Base-by-base conservation (phyloP, 1,140 invertebrate species). In the Cherax quadricarinatus region DNA sequence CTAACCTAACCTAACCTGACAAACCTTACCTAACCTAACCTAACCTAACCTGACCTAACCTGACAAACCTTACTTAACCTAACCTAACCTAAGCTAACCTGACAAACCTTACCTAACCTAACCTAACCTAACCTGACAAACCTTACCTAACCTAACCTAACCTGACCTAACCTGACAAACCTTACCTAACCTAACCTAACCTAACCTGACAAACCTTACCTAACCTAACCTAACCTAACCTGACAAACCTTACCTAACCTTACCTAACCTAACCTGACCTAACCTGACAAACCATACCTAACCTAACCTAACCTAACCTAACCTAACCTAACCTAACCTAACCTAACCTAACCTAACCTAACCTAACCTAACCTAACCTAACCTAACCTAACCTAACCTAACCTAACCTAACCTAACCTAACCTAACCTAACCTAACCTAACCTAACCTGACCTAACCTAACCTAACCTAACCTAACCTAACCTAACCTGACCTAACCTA, bases 311-410 rank as follows among this genome's bases (percentile, higher is more conserved):
- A 6, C 62, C 16, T 10, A 66, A 6, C 62, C 16, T 10, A 16
- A 66, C 18, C 62, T 16, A 66, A 16, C 6, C 62, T 66, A 66
- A 66, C 62, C 62, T 66, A 66, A 66, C 62, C 62, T 66, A 66
- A 66, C 62, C 62, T 66, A 66, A 66, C 62, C 62, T 66, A 66
- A 66, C 62, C 18, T 66, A 66, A 66, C 62, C 62, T 66, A 66
- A 66, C 62, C 62, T 10, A 66, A 66, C 62, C 3, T 10, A 66
- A 6, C 14, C 16, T 10, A 6, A 66, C 12, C 62, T 66, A 66
- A 66, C 62, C 62, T 66, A 66, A 66, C 6, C 62, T 16, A 10
- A 66, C 6, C 18, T 16, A 10, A 21, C 10, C 18, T 10, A 66
- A 3, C 16, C 16, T 10, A 66, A 3, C 62, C 16, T 10, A 66